Conservation (phyloP, 2,797 vertebrate genomes). For the Gymnoscopelus microlampas region DNA sequence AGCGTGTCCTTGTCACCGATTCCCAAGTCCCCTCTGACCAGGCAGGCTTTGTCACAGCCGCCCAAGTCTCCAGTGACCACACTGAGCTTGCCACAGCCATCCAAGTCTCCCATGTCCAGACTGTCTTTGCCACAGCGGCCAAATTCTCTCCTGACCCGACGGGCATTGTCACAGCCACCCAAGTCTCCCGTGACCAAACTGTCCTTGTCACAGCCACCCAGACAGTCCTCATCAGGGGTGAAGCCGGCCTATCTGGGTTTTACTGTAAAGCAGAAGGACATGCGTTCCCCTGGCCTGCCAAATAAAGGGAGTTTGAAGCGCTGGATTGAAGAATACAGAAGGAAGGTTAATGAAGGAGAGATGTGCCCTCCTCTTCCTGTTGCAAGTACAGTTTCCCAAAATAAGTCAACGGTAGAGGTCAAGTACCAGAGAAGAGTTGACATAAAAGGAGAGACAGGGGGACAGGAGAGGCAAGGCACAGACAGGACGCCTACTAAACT, state of each 20-base stretch:
- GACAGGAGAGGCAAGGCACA: slow-evolving; percentile 27
- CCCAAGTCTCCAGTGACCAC: too few relatives aligned
- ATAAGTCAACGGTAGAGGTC: slow-evolving; percentile 8
- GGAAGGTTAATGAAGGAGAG: slow-evolving; percentile 12
- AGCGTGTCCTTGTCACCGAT: too few relatives aligned
- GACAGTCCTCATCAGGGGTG: slow-evolving; percentile 14
- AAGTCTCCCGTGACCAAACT: too few relatives aligned
- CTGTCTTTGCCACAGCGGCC: too few relatives aligned
- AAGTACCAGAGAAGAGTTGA: slow-evolving; percentile 16
- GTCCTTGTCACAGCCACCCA: not conserved
- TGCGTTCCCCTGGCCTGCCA: not conserved
- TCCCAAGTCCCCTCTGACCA: too few relatives aligned
- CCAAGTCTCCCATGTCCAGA: too few relatives aligned
- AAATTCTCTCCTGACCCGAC: too few relatives aligned
- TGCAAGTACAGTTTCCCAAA: slow-evolving; percentile 1
- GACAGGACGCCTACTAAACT: slow-evolving; percentile 25
- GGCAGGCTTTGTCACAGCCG: too few relatives aligned
- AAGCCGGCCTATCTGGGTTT: slow-evolving; percentile 33
- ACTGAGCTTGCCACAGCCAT: too few relatives aligned
- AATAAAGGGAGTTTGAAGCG: slow-evolving; percentile 25
- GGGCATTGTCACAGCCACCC: too few relatives aligned
- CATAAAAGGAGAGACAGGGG: not conserved
- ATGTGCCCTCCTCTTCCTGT: not conserved
- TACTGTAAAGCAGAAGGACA: slow-evolving; percentile 4
- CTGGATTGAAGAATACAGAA: slow-evolving; percentile 2